Evolutionary conservation across 2,797 vertebrate genomes (phyloP).

Genomic region (Manis pentadactyla): DNA sequence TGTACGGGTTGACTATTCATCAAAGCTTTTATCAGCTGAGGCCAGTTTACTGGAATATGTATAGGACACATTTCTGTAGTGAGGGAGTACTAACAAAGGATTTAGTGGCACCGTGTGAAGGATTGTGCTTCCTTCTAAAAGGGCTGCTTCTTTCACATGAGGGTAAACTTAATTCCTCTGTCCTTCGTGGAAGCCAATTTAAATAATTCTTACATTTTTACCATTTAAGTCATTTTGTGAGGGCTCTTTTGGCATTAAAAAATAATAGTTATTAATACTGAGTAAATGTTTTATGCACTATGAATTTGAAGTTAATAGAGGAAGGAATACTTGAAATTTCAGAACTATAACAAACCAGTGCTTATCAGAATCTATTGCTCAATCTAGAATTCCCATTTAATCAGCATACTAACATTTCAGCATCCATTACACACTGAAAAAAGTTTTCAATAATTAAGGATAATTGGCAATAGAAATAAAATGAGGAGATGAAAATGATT

Average conservation of each 20-base stretch:
- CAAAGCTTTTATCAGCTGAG: not conserved
- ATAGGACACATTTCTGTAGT: not conserved
- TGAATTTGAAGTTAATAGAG: conserved; percentile 74
- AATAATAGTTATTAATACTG: conserved; percentile 66
- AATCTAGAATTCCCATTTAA: conserved; percentile 81
- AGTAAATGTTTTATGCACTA: conserved; percentile 71
- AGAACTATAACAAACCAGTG: conserved; percentile 67
- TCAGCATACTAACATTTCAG: conserved; percentile 83
- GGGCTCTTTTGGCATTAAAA: conserved; percentile 64
- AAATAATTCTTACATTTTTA: conserved; percentile 64
- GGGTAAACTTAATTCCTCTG: not conserved
- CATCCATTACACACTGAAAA: conserved; percentile 82
- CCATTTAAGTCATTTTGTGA: conserved; percentile 70
- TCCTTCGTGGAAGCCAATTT: conserved; percentile 42
- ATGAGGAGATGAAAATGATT: conserved; percentile 83
- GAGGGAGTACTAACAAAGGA: not conserved
- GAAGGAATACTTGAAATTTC: conserved; percentile 75
- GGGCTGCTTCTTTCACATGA: not conserved
- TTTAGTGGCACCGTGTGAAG: not conserved
- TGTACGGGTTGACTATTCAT: not conserved
- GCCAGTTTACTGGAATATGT: not conserved
- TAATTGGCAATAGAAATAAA: conserved; percentile 87
- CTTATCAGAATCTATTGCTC: conserved; percentile 83
- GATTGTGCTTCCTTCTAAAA: conserved; percentile 1
- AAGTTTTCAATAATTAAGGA: conserved; percentile 86